Evolutionary conservation across 2,113 vertebrate species (phyloP), one percentile per base, ranked within the genome.

Genomic region (Ctenodactylus gundi): DNA sequence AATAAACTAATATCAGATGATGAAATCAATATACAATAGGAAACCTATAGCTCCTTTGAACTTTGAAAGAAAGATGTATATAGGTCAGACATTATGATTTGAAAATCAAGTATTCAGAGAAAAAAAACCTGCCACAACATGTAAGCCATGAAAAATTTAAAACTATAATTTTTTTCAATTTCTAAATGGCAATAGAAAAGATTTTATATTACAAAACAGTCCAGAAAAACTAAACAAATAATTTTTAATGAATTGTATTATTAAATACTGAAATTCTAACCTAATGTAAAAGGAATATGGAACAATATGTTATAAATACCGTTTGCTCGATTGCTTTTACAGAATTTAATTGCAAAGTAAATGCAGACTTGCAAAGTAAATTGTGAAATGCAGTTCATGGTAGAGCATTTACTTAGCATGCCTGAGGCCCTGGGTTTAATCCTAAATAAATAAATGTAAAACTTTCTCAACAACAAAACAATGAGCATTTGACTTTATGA

Each of bases 281-380:
- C 57, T 72, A 91, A 93, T 91, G 67, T 39, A 81, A 88, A 94
- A 94, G 60, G 34, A 78, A 55, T 53, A 78, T 23, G 68, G 13
- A 27, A 82, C 17, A 83, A 77, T 73, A 62, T 34, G 29, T 55
- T 85, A 41, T 64, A 68, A 84, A 88, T 46, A 91, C 21, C 15
- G 90, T 12, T 44, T 92, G 13, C n/a, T 88, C 46, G 87, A 36
- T 87, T 78, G 78, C 84, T 44, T 77, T 75, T 81, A 94, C 21
- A 78, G 58, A 85, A 60, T 68, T 65, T 57, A 85, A 41, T 18
- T 82, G 62, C 83, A 89, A 46, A 93, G 41, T 12, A 83, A 82
- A 72, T 60, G 44, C 21, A 72, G 7, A 7, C 11, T 7, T 70
- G 25, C 9, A 53, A n/a, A n/a, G n/a, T n/a, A n/a, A n/a, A n/a